These are phyloP conservation scores for Drosophila robusta DNA, from an alignment of 2,888 invertebrate genomes.

Conservation along the genomic window DNA sequence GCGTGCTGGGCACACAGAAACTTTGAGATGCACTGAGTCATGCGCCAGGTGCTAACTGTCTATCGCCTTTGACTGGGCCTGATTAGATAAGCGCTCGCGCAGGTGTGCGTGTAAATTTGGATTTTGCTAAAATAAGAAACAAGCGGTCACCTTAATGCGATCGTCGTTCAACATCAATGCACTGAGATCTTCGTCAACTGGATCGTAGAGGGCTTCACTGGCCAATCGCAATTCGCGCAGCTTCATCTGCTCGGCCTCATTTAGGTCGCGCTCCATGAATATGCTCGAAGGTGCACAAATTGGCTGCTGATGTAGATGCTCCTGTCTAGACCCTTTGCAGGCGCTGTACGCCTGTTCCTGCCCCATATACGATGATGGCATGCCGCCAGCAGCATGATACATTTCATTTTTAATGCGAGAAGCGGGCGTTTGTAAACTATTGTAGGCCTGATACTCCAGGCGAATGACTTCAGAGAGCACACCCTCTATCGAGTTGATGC, in stretches of 20 bases:
- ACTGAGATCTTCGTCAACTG: conserved; percentile 92
- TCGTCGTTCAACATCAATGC: conserved; percentile 89
- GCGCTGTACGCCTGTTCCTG: conserved; percentile 36
- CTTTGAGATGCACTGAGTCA: conserved; percentile 56
- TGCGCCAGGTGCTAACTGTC: conserved; percentile 69
- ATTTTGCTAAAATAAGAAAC: conserved; percentile 19
- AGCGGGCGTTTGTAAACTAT: conserved; percentile 65
- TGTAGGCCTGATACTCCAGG: conserved; percentile 90
- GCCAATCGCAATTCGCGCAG: conserved; percentile 94
- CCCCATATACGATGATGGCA: conserved; percentile 22
- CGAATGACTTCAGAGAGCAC: conserved; percentile 94
- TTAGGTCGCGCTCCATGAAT: conserved; percentile 86
- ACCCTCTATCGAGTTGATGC: conserved; percentile 89
- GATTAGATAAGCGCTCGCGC: conserved; percentile 68
- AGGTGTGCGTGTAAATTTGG: conserved; percentile 38
- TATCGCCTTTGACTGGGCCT: conserved; percentile 47
- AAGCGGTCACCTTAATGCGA: conserved; percentile 86
- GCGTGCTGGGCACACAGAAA: conserved; percentile 70
- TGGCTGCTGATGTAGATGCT: conserved; percentile 61
- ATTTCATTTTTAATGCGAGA: conserved; percentile 77
- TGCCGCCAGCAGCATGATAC: conserved; percentile 57
- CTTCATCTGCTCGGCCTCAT: conserved; percentile 93
- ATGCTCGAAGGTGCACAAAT: conserved; percentile 73
- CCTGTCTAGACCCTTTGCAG: conserved; percentile 49
- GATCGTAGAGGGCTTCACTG: conserved; percentile 93